Base-by-base conservation (phyloP, 2,888 invertebrate genomes). In the Podabrus alpinus region DNA sequence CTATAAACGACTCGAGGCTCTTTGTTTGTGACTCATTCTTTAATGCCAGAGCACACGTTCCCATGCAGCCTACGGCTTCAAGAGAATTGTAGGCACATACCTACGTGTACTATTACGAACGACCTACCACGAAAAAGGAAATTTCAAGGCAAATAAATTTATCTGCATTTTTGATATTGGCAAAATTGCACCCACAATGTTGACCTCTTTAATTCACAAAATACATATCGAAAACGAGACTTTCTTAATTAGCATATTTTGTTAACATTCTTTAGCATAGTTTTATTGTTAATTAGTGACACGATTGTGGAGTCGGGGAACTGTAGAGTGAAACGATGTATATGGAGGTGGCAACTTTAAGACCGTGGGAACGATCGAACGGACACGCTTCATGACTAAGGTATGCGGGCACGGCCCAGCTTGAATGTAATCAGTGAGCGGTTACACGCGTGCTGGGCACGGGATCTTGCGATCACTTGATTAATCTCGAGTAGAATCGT, bases 401-500 rank as follows among this genome's bases (percentile, higher is more conserved):
- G 84, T 82, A 83, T 83, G 83, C 81, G 80, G 79, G 81, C 80
- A 80, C 80, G 81, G 81, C 80, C 81, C 62, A 79, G 81, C 80
- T 80, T 80, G 80, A 74, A 77, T 79, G 81, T 80, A 81, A 81
- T 82, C 82, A 78, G 77, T 78, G 80, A 82, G 82, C 79, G 81
- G 80, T 81, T 82, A 80, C 81, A 83, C 84, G 84, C 85, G 85
- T 85, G 85, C 84, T 84, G 82, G 81, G 83, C 84, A 84, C 85
- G 84, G 81, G 85, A 80, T 80, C 70, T 67, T 73, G 69, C 68
- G 73, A 78, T 78, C 77, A 76, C 78, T 78, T 78, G 79, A 79
- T 79, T 79, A 79, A 79, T 79, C 77, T 75, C 68, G 59, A 68
- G 68, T 66, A 66, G 74, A 75, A 71, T 75, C 69, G 69, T 75